Evolutionary conservation across 2,797 vertebrate species (phyloP).

Genomic region (Lepidocolaptes lacrymiger): DNA sequence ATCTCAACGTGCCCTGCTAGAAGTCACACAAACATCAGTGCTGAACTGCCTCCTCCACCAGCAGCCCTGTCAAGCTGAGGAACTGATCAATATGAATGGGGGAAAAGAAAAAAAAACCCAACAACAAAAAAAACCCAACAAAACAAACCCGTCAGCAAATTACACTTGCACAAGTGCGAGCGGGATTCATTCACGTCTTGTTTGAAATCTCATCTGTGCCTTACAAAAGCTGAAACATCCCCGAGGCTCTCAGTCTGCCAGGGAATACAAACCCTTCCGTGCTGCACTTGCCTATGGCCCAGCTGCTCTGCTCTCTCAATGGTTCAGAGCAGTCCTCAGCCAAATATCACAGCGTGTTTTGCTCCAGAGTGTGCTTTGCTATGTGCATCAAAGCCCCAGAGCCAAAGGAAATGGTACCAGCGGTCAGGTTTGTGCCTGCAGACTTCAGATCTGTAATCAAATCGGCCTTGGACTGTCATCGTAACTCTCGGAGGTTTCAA

Average conservation of each 20-base stretch:
- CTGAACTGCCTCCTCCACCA: neutral
- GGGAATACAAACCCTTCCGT: neutral
- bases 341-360: neutral
- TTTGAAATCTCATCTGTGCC: conserved; percentile 52
- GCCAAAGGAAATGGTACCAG: neutral
- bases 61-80: neutral
- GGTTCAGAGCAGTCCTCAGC: neutral
- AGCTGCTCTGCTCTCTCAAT: conserved; percentile 18
- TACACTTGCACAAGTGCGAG: neutral
- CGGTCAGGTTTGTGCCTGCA: neutral
- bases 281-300: conserved; percentile 20
- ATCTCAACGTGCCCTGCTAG: neutral
- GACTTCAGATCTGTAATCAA: neutral
- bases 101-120: neutral
- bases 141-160: conserved; percentile 31
- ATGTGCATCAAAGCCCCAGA: neutral
- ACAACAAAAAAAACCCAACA: neutral
- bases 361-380: rapidly evolving
- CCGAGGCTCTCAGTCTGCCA: neutral
- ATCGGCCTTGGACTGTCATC: conserved; percentile 4
- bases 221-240: conserved; percentile 21
- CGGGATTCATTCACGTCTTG: neutral
- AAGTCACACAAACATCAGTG: rapidly evolving
- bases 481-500: conserved; percentile 4
- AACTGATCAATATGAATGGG: conserved; percentile 7